phyloP scores from a whole-genome alignment of 2,113 vertebrate genomes.

The Mesoclemmys tuberculata region DNA sequence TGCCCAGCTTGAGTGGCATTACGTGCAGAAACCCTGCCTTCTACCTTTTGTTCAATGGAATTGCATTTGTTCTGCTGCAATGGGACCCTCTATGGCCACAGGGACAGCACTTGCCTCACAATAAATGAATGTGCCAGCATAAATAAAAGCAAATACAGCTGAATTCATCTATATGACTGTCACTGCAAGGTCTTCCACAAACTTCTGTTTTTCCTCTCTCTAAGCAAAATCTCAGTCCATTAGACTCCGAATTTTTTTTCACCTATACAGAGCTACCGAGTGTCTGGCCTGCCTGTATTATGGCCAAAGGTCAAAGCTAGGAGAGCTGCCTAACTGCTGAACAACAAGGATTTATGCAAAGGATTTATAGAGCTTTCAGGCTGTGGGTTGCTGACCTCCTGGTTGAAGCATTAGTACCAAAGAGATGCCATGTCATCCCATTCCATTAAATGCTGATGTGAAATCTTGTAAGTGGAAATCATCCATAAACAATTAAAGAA shows the following conservation, averaged over 20 bases:
- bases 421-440: not conserved
- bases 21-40: not conserved
- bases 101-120: not conserved
- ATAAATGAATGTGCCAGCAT: rapidly evolving
- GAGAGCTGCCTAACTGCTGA: not conserved
- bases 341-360: not conserved
- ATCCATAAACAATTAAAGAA: rapidly evolving
- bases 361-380: not conserved
- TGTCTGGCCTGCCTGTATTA: not conserved
- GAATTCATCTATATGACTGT: not conserved
- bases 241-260: not conserved
- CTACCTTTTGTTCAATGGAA: not conserved
- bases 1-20: not conserved
- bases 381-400: rapidly evolving
- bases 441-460: not conserved
- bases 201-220: not conserved
- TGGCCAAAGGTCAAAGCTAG: not conserved
- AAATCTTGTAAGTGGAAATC: not conserved
- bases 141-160: not conserved
- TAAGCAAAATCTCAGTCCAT: not conserved
- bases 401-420: not conserved
- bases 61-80: not conserved
- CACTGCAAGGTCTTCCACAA: not conserved
- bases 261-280: not conserved
- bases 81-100: not conserved